Evolutionary conservation across 2,113 vertebrate species (phyloP).

Genomic region (Xyliphius kryptos): DNA sequence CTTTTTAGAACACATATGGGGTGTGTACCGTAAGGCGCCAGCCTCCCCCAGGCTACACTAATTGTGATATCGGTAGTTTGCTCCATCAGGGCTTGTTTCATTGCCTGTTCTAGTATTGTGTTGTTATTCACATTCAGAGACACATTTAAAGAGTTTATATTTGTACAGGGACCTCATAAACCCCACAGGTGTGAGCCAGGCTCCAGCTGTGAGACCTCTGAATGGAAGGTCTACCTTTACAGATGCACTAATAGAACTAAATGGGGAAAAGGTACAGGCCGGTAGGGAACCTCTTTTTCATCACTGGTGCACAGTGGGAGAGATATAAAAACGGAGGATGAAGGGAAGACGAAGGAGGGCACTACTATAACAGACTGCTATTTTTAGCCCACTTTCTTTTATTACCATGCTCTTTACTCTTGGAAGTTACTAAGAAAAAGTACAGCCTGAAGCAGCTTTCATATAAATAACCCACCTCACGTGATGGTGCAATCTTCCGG

Average conservation of each 20-base stretch:
- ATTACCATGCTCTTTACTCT: slow-evolving; percentile 32
- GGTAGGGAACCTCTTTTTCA: slow-evolving; percentile 38
- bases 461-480: slow-evolving; percentile 33
- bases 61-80: slow-evolving; percentile 34
- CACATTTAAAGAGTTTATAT: slow-evolving; percentile 23
- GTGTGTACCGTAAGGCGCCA: slow-evolving; percentile 2
- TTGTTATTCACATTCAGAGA: slow-evolving; percentile 25
- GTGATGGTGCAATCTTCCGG: not conserved
- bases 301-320: slow-evolving; percentile 8
- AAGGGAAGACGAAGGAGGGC: not conserved
- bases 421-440: slow-evolving; percentile 16
- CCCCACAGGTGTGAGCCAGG: slow-evolving; percentile 7
- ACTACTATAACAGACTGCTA: slow-evolving; percentile 21
- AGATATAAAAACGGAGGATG: slow-evolving; percentile 7
- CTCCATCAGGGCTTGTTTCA: slow-evolving; percentile 34
- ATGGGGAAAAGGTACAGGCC: slow-evolving; percentile 39
- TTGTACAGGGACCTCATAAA: slow-evolving; percentile 8
- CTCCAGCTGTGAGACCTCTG: not conserved
- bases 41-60: slow-evolving; percentile 19
- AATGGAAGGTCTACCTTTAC: slow-evolving; percentile 20
- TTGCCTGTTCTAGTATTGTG: slow-evolving; percentile 13
- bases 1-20: slow-evolving; percentile 24
- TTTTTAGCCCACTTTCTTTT: slow-evolving; percentile 33
- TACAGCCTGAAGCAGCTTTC: slow-evolving; percentile 21
- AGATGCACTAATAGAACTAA: slow-evolving; percentile 26